phyloP scores from a whole-genome alignment of 1,140 invertebrate genomes.

The Eufriesea mexicana region DNA sequence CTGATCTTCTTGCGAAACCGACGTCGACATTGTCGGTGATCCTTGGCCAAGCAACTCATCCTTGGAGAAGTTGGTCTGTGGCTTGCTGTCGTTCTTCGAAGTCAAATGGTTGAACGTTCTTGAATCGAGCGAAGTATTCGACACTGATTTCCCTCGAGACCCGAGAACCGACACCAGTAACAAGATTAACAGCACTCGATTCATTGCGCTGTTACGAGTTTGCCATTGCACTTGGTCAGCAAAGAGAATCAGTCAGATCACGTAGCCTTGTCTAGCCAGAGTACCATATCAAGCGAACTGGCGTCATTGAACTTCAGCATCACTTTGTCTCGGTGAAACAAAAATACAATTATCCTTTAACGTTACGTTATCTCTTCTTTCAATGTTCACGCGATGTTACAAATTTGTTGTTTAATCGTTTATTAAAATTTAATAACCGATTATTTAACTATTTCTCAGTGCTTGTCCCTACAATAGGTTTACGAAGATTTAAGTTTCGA shows the following conservation, averaged over 20 bases:
- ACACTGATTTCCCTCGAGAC: neutral
- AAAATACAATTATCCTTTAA: no score
- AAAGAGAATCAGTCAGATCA: neutral
- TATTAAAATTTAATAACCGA: no score
- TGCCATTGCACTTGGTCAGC: slow-evolving; percentile 16
- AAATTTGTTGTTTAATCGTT: no score
- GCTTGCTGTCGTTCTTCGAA: no score
- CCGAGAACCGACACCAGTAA: slow-evolving; percentile 13
- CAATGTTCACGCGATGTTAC: no score
- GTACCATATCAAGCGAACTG: neutral
- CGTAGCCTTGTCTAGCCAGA: neutral
- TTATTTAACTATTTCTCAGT: no score
- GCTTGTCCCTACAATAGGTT: no score
- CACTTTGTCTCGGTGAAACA: neutral
- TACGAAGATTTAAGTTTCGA: no score
- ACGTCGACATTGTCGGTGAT: neutral
- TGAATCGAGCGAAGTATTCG: neutral
- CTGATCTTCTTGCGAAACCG: neutral
- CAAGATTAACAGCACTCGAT: neutral
- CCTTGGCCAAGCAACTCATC: neutral
- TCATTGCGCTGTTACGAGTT: slow-evolving; percentile 29
- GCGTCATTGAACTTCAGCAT: neutral
- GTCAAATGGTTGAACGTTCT: neutral
- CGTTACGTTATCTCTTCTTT: no score
- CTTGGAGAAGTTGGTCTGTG: neutral